phyloP scores from a whole-genome alignment of 2,888 invertebrate species.

The Resseliella maxima region DNA sequence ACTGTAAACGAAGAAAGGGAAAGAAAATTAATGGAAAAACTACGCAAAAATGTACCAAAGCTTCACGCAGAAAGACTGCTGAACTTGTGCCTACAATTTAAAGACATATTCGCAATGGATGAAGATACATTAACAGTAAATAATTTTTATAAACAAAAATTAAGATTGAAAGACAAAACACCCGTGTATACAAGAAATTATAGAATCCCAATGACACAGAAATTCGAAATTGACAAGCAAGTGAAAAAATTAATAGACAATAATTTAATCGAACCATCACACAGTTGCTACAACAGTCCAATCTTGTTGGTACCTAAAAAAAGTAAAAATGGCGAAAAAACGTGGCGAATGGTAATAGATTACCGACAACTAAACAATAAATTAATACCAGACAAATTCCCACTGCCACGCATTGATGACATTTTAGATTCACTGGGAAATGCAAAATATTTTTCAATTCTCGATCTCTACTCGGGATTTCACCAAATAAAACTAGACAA shows the following conservation, averaged over 20 bases:
- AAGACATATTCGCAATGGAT: constrained; percentile 59
- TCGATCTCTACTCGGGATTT: constrained; percentile 57
- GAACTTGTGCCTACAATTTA: constrained; percentile 57
- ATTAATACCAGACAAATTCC: too few relatives aligned
- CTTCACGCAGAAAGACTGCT: constrained; percentile 59
- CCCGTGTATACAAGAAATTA: constrained; percentile 60
- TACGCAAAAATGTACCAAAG: too few relatives aligned
- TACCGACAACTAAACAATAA: too few relatives aligned
- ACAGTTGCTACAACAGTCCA: constrained; percentile 59
- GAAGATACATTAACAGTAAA: constrained; percentile 59
- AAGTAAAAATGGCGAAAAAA: neutral
- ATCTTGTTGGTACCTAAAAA: constrained; percentile 60
- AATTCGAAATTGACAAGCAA: constrained; percentile 59
- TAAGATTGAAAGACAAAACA: constrained; percentile 57
- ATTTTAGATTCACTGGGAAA: constrained; percentile 47
- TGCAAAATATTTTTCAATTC: constrained; percentile 57
- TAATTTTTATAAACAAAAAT: constrained; percentile 58
- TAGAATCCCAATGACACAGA: constrained; percentile 58
- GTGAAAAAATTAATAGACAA: constrained; percentile 58
- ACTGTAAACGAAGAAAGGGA: too few relatives aligned
- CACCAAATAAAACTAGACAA: constrained; percentile 57
- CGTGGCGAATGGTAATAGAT: neutral
- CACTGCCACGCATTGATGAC: constrained; percentile 47
- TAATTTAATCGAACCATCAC: constrained; percentile 59
- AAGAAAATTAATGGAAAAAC: too few relatives aligned